A percentile compares a stretch with the other conserved stretches of the same genome.
phyloP scores from a whole-genome alignment of 1,140 invertebrate genomes.

The Cataglyphis hispanica region DNA sequence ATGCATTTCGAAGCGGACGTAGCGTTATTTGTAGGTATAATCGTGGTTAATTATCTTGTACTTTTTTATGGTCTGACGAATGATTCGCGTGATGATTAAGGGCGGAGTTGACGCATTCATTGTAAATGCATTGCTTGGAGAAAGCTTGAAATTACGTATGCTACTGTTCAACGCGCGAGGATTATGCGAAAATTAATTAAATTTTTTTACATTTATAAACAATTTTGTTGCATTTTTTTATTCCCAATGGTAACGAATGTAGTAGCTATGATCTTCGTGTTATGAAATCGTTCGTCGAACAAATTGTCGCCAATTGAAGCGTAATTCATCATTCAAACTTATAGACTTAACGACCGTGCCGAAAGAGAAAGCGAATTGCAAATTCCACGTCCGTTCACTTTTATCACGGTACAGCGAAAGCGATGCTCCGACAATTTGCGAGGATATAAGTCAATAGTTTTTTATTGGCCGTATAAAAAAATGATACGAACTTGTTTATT shows the following conservation, averaged over 20 bases:
- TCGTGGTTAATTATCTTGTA: constrained; percentile 51
- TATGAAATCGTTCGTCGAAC: constrained; percentile 35
- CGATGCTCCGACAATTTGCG: constrained; percentile 10
- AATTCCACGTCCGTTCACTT: constrained; percentile 42
- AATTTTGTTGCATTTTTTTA: not conserved
- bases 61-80: constrained; percentile 37
- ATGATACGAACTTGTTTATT: not conserved
- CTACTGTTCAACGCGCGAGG: not conserved
- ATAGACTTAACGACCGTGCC: constrained; percentile 24
- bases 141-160: constrained; percentile 1
- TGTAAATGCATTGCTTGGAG: constrained; percentile 17
- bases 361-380: constrained; percentile 46
- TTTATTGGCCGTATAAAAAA: not conserved
- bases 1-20: constrained; percentile 31
- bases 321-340: constrained; percentile 21
- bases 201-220: not conserved
- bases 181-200: not conserved
- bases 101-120: constrained; percentile 14
- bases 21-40: constrained; percentile 31
- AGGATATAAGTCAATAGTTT: constrained; percentile 10
- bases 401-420: constrained; percentile 26
- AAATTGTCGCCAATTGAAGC: constrained; percentile 59
- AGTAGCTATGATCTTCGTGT: not conserved
- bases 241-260: not conserved
- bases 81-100: constrained; percentile 50